phyloP scores from a whole-genome alignment of 2,888 invertebrate species.

The Heliconius aoede region DNA sequence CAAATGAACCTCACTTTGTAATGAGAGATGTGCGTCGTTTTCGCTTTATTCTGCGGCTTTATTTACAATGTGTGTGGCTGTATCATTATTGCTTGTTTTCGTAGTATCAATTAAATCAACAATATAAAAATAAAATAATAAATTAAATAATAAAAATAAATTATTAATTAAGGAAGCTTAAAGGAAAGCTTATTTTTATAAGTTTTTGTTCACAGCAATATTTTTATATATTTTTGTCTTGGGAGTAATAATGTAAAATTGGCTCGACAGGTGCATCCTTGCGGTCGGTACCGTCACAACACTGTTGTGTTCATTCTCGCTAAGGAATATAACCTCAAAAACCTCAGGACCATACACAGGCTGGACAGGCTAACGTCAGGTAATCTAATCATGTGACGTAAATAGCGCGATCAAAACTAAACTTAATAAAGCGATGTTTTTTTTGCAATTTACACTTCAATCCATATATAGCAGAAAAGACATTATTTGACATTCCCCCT shows the following conservation, averaged over 20 bases:
- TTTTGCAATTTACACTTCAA: background rate
- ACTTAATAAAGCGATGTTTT: background rate
- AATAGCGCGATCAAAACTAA: too few species aligned
- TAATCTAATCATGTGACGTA: slow-evolving; percentile 49
- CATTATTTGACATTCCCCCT: background rate
- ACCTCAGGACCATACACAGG: slow-evolving; percentile 96
- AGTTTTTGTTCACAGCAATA: background rate
- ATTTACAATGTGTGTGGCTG: slow-evolving; percentile 32
- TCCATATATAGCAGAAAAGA: background rate
- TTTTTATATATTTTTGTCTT: slow-evolving; percentile 5
- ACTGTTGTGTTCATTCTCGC: slow-evolving; percentile 98
- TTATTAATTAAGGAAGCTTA: slow-evolving; percentile 1
- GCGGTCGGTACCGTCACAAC: slow-evolving; percentile 98
- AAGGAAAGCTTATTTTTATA: background rate
- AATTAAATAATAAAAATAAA: slow-evolving; percentile 17
- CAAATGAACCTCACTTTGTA: slow-evolving; percentile 15
- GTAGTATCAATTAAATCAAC: slow-evolving; percentile 34
- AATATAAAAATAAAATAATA: slow-evolving; percentile 28
- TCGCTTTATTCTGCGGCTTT: slow-evolving; percentile 39
- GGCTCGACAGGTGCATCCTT: slow-evolving; percentile 93
- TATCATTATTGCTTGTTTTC: slow-evolving; percentile 39
- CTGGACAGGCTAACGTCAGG: slow-evolving; percentile 98
- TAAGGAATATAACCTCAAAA: slow-evolving; percentile 97
- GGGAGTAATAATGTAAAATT: slow-evolving; percentile 33
- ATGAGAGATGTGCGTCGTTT: slow-evolving; percentile 9